Conservation (phyloP, 2,797 vertebrate genomes). For the Glossophaga mutica region DNA sequence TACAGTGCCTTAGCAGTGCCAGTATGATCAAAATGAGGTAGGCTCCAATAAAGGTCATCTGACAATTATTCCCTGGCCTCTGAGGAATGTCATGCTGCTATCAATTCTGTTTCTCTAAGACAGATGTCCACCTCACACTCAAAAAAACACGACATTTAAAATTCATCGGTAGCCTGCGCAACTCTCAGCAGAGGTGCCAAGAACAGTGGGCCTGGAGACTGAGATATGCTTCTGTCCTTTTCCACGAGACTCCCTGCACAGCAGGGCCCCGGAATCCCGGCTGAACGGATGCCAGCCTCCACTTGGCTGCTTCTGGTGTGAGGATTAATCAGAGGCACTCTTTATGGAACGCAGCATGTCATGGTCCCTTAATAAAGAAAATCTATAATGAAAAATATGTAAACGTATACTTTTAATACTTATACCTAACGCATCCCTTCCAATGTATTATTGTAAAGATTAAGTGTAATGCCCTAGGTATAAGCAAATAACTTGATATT, state of each 20-base stretch:
- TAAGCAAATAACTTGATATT: neutral
- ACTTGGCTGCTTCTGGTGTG: neutral
- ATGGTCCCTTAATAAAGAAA: neutral
- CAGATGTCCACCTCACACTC: slow-evolving; percentile 25
- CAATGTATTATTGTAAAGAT: neutral
- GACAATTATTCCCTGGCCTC: neutral
- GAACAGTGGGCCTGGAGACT: neutral
- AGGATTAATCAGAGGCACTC: neutral
- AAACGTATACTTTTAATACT: neutral
- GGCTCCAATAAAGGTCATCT: slow-evolving; percentile 19
- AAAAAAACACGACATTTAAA: slow-evolving; percentile 34
- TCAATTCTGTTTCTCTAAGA: neutral
- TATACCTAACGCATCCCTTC: neutral
- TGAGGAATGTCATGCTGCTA: neutral
- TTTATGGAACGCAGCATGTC: neutral
- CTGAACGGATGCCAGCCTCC: neutral
- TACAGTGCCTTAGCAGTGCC: neutral
- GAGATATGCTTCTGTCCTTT: neutral
- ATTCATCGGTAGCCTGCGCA: neutral
- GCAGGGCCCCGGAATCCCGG: neutral
- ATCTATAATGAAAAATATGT: neutral
- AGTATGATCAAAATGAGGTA: neutral
- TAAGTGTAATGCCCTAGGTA: neutral
- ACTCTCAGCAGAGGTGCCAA: slow-evolving; percentile 22
- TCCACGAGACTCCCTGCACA: neutral